These are phyloP conservation scores for Eristalis pertinax DNA, from an alignment of 2,888 invertebrate genomes.

Conservation along the genomic window DNA sequence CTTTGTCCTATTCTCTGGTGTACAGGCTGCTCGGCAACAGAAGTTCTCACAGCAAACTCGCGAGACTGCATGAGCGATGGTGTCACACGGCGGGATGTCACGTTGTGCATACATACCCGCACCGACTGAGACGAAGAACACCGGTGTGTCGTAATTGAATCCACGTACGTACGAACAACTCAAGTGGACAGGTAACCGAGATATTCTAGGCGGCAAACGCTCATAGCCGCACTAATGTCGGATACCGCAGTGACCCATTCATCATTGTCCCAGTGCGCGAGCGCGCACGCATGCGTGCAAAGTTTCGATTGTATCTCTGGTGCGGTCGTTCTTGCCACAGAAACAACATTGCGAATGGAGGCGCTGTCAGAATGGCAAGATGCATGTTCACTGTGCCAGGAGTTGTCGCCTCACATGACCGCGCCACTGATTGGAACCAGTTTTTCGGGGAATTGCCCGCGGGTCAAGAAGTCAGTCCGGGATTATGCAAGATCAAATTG, in stretches of 20 bases:
- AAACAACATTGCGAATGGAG: conserved; percentile 41
- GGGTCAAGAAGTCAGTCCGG: conserved; percentile 2
- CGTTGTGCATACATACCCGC: conserved; percentile 10
- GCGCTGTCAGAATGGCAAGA: conserved; percentile 58
- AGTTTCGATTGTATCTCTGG: conserved; percentile 52
- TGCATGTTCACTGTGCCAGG: conserved; percentile 33
- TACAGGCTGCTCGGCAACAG: not conserved
- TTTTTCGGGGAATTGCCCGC: not conserved
- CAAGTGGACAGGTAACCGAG: conserved; percentile 35
- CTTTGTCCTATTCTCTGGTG: not conserved
- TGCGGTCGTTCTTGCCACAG: not conserved
- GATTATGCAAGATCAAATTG: not conserved
- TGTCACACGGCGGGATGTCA: conserved; percentile 59
- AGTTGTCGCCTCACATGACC: conserved; percentile 14
- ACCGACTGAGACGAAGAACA: conserved; percentile 27
- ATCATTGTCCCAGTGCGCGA: conserved; percentile 59
- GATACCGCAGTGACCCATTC: conserved; percentile 59
- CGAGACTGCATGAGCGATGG: conserved; percentile 56
- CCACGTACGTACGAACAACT: not conserved
- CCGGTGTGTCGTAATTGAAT: conserved; percentile 36
- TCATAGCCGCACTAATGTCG: conserved; percentile 49
- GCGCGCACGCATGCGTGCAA: conserved; percentile 56
- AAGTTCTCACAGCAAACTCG: conserved; percentile 23
- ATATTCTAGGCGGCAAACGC: conserved; percentile 61
- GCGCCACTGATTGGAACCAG: conserved; percentile 29